These are phyloP conservation scores for Tetragonisca angustula DNA, from an alignment of 2,888 invertebrate genomes.

Conservation along the genomic window DNA sequence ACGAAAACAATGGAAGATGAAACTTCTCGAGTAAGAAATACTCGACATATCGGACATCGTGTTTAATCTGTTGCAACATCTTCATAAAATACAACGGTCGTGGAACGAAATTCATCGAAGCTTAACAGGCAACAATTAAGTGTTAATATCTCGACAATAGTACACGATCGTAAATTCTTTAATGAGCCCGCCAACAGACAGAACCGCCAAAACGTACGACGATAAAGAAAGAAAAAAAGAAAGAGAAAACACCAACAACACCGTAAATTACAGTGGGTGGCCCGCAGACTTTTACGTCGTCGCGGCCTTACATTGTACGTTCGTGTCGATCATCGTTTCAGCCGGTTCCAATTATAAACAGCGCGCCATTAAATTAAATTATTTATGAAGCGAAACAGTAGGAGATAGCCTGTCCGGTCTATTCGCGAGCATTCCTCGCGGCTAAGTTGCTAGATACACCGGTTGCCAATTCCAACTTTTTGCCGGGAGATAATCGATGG, in stretches of 20 bases:
- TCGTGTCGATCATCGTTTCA: constrained; percentile 36
- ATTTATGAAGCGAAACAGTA: constrained; percentile 50
- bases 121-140: background rate
- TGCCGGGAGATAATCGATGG: constrained; percentile 42
- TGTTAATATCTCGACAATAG: background rate
- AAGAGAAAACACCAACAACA: background rate
- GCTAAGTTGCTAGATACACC: constrained; percentile 35
- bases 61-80: background rate
- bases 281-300: constrained; percentile 21
- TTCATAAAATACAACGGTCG: background rate
- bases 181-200: too few relatives aligned
- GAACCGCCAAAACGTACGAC: background rate
- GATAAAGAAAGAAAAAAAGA: background rate
- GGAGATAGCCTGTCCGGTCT: constrained; percentile 33
- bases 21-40: too few relatives aligned
- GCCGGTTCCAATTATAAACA: constrained; percentile 42
- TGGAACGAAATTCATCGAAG: background rate
- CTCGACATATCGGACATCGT: too few relatives aligned
- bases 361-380: constrained; percentile 46
- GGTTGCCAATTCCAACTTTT: constrained; percentile 49
- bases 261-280: constrained; percentile 7
- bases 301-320: background rate
- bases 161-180: background rate
- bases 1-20: too few relatives aligned
- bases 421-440: constrained; percentile 37